phyloP scores from a whole-genome alignment of 2,113 vertebrate genomes.

The Poeciliopsis turrubarensis region DNA sequence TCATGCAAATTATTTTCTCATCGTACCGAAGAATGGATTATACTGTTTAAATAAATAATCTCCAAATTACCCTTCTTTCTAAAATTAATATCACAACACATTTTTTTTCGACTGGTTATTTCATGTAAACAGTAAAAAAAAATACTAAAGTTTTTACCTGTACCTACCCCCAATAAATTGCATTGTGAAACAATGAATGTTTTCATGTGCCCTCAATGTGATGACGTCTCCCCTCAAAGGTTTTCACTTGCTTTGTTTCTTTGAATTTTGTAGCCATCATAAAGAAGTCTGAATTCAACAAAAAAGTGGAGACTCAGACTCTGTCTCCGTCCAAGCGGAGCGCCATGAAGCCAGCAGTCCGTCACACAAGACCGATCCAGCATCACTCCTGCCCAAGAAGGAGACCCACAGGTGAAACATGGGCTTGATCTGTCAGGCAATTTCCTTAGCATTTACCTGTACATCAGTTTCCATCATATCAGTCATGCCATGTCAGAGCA shows the following conservation, averaged over 20 bases:
- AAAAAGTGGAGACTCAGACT: conserved; percentile 94
- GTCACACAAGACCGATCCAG: conserved; percentile 93
- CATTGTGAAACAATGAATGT: neutral
- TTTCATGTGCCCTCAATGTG: neutral
- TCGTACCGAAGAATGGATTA: neutral
- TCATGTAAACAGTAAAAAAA: no score
- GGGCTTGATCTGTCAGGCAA: conserved; percentile 46
- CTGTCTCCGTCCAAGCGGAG: conserved; percentile 96
- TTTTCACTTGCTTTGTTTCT: conserved; percentile 15
- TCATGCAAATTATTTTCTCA: neutral
- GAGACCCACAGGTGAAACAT: conserved; percentile 96
- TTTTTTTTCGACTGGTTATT: no score
- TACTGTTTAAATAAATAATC: neutral
- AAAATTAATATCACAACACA: no score
- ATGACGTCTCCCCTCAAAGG: neutral
- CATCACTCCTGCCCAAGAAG: conserved; percentile 96
- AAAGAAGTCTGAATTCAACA: conserved; percentile 96
- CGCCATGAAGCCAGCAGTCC: conserved; percentile 90
- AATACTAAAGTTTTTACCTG: no score
- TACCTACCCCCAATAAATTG: neutral
- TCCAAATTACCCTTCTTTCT: no score
- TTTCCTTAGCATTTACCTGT: conserved; percentile 87
- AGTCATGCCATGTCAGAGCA: conserved; percentile 9
- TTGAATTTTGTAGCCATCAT: conserved; percentile 86
- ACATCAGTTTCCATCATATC: conserved; percentile 49